A percentile compares a stretch with the other conserved stretches of the same genome.
Conservation (phyloP, 37 sponge, comb jelly and placozoan genomes). For the Crambe crambe region DNA sequence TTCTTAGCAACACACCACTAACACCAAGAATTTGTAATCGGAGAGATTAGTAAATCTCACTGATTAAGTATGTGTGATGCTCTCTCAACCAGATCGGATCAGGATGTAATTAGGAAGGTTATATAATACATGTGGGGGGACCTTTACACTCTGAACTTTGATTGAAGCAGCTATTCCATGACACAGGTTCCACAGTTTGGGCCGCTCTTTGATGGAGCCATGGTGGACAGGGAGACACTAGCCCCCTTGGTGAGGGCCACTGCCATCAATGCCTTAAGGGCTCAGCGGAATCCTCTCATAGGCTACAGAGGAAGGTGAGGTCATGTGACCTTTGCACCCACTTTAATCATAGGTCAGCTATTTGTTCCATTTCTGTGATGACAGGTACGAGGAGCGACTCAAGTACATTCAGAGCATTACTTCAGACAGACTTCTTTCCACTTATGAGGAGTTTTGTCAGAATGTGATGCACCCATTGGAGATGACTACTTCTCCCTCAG, state of each 20-base stretch:
- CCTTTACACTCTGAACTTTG: too few species aligned
- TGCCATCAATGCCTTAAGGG: slow-evolving; percentile 86
- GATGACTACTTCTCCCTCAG: neutral
- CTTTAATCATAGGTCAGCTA: too few species aligned
- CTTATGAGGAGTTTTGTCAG: slow-evolving; percentile 62
- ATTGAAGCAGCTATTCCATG: too few species aligned
- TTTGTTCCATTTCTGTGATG: neutral
- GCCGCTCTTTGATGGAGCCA: slow-evolving; percentile 95
- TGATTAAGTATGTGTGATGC: too few species aligned
- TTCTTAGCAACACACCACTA: neutral
- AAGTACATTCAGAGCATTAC: slow-evolving; percentile 52
- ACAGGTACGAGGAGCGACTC: slow-evolving; percentile 62
- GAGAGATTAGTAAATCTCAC: too few species aligned
- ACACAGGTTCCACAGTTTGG: slow-evolving; percentile 85
- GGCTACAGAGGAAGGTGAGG: slow-evolving; percentile 63
- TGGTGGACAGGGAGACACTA: slow-evolving; percentile 72
- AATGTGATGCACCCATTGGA: slow-evolving; percentile 73
- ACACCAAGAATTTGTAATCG: too few species aligned
- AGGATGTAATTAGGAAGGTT: too few species aligned
- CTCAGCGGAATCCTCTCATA: slow-evolving; percentile 44
- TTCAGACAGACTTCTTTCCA: slow-evolving; percentile 15
- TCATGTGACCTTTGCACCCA: neutral
- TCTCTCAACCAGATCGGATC: too few species aligned
- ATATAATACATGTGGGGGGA: too few species aligned
- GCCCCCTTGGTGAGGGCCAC: slow-evolving; percentile 90